Evolutionary conservation across 2,797 vertebrate genomes (phyloP), one percentile per base, ranked within the genome.

Genomic region (Sphenodon punctatus): DNA sequence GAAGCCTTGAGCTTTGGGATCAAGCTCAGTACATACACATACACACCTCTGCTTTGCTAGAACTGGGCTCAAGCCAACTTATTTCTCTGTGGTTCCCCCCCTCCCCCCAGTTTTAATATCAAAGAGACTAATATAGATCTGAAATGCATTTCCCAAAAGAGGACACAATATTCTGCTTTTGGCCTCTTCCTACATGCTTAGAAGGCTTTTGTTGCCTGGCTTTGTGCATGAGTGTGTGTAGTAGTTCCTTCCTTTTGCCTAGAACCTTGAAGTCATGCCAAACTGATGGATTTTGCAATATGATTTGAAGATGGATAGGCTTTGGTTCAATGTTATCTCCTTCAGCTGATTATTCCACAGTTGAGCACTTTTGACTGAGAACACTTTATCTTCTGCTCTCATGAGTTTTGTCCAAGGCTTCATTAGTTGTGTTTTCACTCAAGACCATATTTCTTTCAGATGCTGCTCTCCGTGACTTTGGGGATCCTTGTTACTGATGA

Each of bases 341-440:
- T 83, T 5, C 34, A 23, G 1, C 34, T 42, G 30, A 49, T 46
- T 59, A 9, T 77, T 79, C 7, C 19, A 48, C 25, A 69, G 42
- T 20, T 85, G 70, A 72, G 8, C 64, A 56, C 48, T 32, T 51
- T 88, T 79, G 32, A 70, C 41, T 72, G 77, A 23, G 30, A 60
- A 41, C 22, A 27, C 39, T 81, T 49, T 11, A 6, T 61, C 36
- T 84, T 13, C 32, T 53, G 14, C 30, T 77, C 51, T 85, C 22
- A 8, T 7, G 16, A 56, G 17, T 13, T 81, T 67, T 78, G 3
- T 66, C 78, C 6, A 43, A 36, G 42, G 60, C 34, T 82, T 91
- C 66, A 45, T 78, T 87, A 68, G 38, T 30, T 85, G 19, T 73
- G 13, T 71, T 90, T 85, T 75, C 51, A 79, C 45, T 32, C 61